Percentiles rank a stretch among this genome's conserved stretches.
phyloP scores from a whole-genome alignment of 2,888 invertebrate species.

The Lasioglossum morio region DNA sequence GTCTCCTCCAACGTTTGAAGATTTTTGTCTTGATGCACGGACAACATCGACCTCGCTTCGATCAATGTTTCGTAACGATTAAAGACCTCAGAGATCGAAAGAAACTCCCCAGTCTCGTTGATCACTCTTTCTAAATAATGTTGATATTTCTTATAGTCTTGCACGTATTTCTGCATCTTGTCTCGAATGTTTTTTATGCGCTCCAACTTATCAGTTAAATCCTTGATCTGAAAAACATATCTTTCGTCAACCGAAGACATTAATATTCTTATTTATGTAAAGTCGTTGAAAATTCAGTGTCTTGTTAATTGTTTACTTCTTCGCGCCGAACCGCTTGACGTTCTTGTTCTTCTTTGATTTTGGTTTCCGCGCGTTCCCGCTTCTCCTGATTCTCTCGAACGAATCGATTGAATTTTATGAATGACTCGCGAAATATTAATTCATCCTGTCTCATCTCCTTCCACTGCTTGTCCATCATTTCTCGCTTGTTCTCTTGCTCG shows the following conservation, averaged over 20 bases:
- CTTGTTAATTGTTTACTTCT: constrained; percentile 79
- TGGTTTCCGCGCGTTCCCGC: constrained; percentile 87
- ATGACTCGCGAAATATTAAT: constrained; percentile 86
- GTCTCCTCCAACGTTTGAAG: constrained; percentile 87
- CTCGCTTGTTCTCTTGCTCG: constrained; percentile 84
- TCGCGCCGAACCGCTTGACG: constrained; percentile 85
- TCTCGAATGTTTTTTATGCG: constrained; percentile 85
- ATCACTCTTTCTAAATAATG: constrained; percentile 87
- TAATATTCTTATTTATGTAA: neutral
- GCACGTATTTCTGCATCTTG: constrained; percentile 87
- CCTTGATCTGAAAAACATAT: constrained; percentile 82
- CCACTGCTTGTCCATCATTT: constrained; percentile 86
- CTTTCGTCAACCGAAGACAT: neutral
- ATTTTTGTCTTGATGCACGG: constrained; percentile 86
- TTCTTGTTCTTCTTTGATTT: constrained; percentile 86
- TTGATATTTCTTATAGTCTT: constrained; percentile 87
- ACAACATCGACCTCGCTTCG: constrained; percentile 87
- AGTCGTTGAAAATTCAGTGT: neutral
- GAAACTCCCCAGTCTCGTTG: constrained; percentile 86
- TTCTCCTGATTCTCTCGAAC: constrained; percentile 89
- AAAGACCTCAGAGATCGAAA: constrained; percentile 87
- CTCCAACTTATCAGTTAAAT: constrained; percentile 85
- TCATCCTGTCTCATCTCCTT: constrained; percentile 86
- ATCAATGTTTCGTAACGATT: constrained; percentile 88
- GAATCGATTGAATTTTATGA: constrained; percentile 88